Evolutionary conservation across 2,888 invertebrate species (phyloP).

Genomic region (Eupithecia exiguata): DNA sequence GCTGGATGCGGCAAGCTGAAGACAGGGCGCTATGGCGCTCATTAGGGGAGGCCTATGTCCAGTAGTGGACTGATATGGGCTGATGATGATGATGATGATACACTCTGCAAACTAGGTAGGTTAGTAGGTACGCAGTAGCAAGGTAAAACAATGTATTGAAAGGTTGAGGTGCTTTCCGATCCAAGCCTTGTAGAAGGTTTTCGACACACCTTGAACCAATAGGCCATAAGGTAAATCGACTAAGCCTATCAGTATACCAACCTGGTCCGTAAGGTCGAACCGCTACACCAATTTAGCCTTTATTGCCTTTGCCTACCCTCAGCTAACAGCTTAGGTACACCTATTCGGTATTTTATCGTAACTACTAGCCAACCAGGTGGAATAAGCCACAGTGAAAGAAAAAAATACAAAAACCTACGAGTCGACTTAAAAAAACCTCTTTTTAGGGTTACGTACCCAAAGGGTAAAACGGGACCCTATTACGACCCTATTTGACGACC

Average conservation of each 20-base stretch:
- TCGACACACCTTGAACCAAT: conserved; percentile 7
- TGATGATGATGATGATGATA: no score
- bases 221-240: conserved; percentile 7
- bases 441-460: no score
- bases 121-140: neutral
- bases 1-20: no score
- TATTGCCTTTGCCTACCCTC: conserved; percentile 5
- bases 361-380: neutral
- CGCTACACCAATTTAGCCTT: conserved; percentile 8
- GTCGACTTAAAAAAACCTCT: neutral
- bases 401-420: neutral
- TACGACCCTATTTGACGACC: no score
- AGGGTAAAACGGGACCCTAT: no score
- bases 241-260: neutral
- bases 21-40: no score
- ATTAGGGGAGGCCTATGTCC: no score
- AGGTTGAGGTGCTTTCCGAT: neutral
- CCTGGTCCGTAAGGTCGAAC: conserved; percentile 2
- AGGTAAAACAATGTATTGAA: neutral
- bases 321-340: neutral
- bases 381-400: neutral
- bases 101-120: neutral
- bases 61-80: no score
- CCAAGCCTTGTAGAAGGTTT: neutral
- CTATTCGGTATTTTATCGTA: conserved; percentile 1